Evolutionary conservation across 2,797 vertebrate species (phyloP), one percentile per base, ranked within the genome.

Genomic region (Enteromius treurensis): DNA sequence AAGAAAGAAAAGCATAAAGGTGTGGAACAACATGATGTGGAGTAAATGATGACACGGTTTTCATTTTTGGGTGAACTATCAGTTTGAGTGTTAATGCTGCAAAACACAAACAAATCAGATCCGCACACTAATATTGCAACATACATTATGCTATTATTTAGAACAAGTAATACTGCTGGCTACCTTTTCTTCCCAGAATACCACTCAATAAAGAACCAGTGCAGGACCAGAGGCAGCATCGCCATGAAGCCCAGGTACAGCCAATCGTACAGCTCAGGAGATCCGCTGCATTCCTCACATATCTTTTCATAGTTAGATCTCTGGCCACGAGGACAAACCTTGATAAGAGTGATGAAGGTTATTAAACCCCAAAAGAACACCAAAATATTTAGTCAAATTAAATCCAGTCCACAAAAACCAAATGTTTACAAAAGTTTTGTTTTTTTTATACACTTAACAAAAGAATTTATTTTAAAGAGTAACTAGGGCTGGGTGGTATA

Each of bases 191-290:
- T 99, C 14, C 98, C 97, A 0, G 98, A 98, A 89, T 98, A 99
- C 97, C 98, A 99, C 87, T 99, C 98, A 3, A 99, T 97, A 84
- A 99, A 99, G 93, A 99, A 99, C 98, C 98, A 99, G 89, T 99
- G 98, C 80, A 99, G 89, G 55, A 99, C 95, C 2, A 99, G 92
- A 0, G 98, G 98, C 6, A 99, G 91, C 97, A 99, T 96, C 51
- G 97, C 98, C 98, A 99, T 99, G 88, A 99, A 99, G 51, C 98
- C 98, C 62, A 99, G 94, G 65, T 99, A 99, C 3, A 99, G 95
- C 97, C 98, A 99, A 75, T 99, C 98, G 2, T 99, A 99, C 47
- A 96, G 95, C 79, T 98, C 97, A 0, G 98, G 98, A 15, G 93
- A 94, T 9, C 93, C 97, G 0, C 55, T 80, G 82, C 98, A 99